phyloP scores from a whole-genome alignment of 2,888 invertebrate genomes.

The Schizaphis graminum region DNA sequence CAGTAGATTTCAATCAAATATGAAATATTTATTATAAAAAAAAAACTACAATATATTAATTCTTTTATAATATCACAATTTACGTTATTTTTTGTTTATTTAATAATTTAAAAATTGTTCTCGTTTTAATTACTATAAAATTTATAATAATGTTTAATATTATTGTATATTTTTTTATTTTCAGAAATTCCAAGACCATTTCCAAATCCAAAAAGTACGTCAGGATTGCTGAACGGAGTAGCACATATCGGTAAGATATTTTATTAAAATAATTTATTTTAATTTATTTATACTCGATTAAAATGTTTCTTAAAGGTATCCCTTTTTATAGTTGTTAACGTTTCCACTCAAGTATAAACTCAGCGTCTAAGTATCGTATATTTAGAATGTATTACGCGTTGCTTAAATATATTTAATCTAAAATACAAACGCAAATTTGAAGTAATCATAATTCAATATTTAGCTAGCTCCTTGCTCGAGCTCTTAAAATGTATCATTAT shows the following conservation, averaged over 20 bases:
- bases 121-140: not conserved
- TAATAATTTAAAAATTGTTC: not conserved
- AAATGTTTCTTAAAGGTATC: not conserved
- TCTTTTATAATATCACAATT: not conserved
- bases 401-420: not conserved
- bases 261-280: not conserved
- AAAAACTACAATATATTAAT: too few relatives aligned
- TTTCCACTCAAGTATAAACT: not conserved
- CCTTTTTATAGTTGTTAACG: not conserved
- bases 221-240: conserved; percentile 40
- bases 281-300: not conserved
- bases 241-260: conserved; percentile 29
- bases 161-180: not conserved
- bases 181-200: conserved; percentile 48
- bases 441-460: not conserved
- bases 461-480: not conserved
- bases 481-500: not conserved
- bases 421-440: not conserved
- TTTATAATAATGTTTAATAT: not conserved
- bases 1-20: too few relatives aligned
- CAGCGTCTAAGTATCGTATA: not conserved
- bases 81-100: not conserved
- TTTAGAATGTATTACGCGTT: not conserved
- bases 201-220: conserved; percentile 49
- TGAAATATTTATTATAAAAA: too few relatives aligned